These are phyloP conservation scores for Guaruba guarouba DNA, from an alignment of 2,113 vertebrate species.

Conservation along the genomic window DNA sequence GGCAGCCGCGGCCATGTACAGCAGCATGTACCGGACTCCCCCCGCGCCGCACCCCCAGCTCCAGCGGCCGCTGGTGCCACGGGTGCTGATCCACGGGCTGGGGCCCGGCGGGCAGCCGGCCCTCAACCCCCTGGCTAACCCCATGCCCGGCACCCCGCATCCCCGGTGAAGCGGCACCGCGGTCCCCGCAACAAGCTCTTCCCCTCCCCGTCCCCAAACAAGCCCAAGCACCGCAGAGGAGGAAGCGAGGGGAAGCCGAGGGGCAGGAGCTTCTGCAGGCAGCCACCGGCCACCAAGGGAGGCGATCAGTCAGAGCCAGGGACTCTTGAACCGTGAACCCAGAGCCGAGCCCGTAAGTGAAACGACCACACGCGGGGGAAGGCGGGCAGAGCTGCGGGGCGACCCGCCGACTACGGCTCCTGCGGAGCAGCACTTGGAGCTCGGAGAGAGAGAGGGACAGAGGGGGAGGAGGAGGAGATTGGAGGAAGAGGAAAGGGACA, in stretches of 20 bases:
- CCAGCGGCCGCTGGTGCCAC: slow-evolving; percentile 94
- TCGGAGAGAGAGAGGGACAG: not conserved
- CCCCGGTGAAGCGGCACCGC: slow-evolving; percentile 82
- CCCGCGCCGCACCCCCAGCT: slow-evolving; percentile 90
- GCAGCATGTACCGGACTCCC: slow-evolving; percentile 98
- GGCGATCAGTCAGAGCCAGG: slow-evolving; percentile 59
- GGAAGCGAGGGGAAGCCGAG: slow-evolving; percentile 63
- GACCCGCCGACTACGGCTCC: slow-evolving; percentile 7
- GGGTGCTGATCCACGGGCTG: slow-evolving; percentile 96
- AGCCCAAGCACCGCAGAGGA: slow-evolving; percentile 71
- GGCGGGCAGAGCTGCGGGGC: slow-evolving; percentile 26
- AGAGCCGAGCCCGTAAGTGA: slow-evolving; percentile 61
- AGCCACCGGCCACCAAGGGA: slow-evolving; percentile 48
- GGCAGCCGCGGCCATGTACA: slow-evolving; percentile 97
- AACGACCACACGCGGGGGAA: slow-evolving; percentile 55
- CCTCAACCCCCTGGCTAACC: slow-evolving; percentile 88
- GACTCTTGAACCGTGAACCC: slow-evolving; percentile 64
- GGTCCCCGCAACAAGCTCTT: slow-evolving; percentile 62
- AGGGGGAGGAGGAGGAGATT: not conserved
- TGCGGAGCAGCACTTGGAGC: slow-evolving; percentile 33
- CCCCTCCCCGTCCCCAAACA: slow-evolving; percentile 67
- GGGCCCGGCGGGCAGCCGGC: slow-evolving; percentile 94
- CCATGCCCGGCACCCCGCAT: slow-evolving; percentile 87
- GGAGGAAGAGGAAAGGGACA: not conserved
- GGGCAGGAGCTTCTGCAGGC: slow-evolving; percentile 53